Conservation (phyloP, 2,113 vertebrate genomes). For the Formicarius rufipectus region DNA sequence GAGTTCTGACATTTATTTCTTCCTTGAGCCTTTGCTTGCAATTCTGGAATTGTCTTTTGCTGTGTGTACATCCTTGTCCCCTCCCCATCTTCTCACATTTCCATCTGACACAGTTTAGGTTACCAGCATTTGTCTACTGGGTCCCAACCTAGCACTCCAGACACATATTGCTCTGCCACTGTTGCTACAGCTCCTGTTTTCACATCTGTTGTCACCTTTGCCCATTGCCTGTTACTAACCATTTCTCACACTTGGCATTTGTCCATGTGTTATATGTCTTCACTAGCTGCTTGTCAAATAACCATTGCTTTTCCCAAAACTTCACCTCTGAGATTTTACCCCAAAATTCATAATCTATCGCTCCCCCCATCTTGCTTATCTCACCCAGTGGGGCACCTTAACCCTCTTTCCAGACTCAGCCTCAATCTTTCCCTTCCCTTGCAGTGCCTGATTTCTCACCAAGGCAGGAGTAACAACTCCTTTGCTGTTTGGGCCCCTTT, state of each 20-base stretch:
- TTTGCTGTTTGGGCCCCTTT: background rate
- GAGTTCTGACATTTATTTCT: background rate
- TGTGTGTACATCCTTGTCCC: background rate
- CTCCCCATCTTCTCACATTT: background rate
- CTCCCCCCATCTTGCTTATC: background rate
- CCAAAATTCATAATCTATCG: background rate
- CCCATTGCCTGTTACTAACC: background rate
- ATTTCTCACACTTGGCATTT: background rate
- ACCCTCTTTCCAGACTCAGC: background rate
- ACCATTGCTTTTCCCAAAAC: background rate
- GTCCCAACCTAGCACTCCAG: background rate
- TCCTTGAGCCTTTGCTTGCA: background rate
- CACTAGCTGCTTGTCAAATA: background rate
- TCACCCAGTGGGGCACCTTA: background rate
- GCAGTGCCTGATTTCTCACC: background rate
- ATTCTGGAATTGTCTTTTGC: background rate
- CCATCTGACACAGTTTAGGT: background rate
- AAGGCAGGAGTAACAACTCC: fast-evolving
- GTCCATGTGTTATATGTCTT: background rate
- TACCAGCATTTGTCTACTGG: background rate
- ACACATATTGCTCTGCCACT: fast-evolving
- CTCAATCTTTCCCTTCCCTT: background rate
- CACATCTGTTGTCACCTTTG: background rate
- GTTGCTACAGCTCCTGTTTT: background rate
- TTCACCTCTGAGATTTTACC: background rate